Conservation (phyloP, 2,888 invertebrate genomes). For the Unio delphinus region DNA sequence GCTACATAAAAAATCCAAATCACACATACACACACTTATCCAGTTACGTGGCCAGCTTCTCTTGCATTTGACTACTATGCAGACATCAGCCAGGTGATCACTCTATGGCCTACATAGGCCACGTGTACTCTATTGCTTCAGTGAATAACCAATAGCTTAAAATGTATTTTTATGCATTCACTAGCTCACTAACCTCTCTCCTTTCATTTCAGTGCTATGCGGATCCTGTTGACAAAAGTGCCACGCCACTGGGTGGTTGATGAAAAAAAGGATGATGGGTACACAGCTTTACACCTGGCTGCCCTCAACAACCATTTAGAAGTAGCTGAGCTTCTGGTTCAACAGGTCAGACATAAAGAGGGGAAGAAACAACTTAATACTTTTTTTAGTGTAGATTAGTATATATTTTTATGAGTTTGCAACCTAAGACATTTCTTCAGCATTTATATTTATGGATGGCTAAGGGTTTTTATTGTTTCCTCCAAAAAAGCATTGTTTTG, state of each 20-base stretch:
- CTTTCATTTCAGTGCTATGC: conserved; percentile 83
- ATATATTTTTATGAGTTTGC: too few relatives aligned
- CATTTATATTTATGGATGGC: too few relatives aligned
- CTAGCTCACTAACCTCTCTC: not conserved
- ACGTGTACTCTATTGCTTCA: too few relatives aligned
- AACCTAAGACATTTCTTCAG: too few relatives aligned
- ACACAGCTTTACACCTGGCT: conserved; percentile 93
- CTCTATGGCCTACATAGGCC: too few relatives aligned
- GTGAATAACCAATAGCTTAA: not conserved
- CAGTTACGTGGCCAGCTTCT: too few relatives aligned
- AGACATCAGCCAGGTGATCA: too few relatives aligned
- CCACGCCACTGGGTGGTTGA: conserved; percentile 98
- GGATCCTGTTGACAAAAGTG: conserved; percentile 91
- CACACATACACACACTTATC: too few relatives aligned
- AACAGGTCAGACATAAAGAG: conserved; percentile 53
- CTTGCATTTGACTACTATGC: too few relatives aligned
- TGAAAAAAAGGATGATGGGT: conserved; percentile 98
- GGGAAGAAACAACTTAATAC: not conserved
- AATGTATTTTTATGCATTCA: not conserved
- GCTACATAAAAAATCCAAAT: too few relatives aligned
- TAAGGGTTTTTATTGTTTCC: too few relatives aligned
- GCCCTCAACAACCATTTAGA: conserved; percentile 97
- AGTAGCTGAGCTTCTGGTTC: conserved; percentile 85
- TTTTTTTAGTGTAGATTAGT: not conserved
- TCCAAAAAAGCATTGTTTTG: too few relatives aligned